Conservation (phyloP, 2,888 invertebrate species). For the Abrostola tripartita region DNA sequence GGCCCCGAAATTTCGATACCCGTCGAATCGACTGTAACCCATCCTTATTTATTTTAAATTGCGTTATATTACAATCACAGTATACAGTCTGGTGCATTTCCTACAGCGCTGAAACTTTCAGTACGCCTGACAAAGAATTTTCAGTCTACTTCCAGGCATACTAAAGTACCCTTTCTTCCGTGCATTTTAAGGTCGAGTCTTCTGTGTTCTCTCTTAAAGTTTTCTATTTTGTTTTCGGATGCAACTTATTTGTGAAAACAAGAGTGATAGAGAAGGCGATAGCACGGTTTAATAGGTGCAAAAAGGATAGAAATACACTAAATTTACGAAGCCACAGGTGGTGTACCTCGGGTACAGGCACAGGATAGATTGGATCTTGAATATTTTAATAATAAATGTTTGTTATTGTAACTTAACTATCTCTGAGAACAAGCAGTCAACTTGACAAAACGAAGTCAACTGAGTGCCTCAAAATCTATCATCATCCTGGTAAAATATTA, state of each 20-base stretch:
- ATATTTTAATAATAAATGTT: conserved; percentile 29
- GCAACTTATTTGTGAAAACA: conserved; percentile 88
- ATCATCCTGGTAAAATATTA: too few species aligned
- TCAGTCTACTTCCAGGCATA: conserved; percentile 50
- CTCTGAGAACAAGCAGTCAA: neutral
- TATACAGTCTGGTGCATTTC: conserved; percentile 80
- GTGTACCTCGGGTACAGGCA: conserved; percentile 83
- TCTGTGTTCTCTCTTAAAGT: conserved; percentile 62
- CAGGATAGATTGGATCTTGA: conserved; percentile 62
- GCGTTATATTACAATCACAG: conserved; percentile 86
- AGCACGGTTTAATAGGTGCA: conserved; percentile 56
- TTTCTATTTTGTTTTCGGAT: conserved; percentile 88
- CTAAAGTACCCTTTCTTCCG: conserved; percentile 60
- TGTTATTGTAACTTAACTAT: neutral
- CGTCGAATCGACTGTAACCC: conserved; percentile 49
- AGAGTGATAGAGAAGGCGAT: conserved; percentile 71
- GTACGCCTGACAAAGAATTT: conserved; percentile 77
- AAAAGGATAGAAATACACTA: conserved; percentile 79
- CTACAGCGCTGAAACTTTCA: conserved; percentile 81
- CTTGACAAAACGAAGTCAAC: neutral
- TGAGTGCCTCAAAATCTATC: too few species aligned
- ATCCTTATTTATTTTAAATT: conserved; percentile 83
- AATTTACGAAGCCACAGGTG: conserved; percentile 88
- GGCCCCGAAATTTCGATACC: neutral
- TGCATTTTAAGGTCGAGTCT: conserved; percentile 58